Conservation (phyloP, 2,113 vertebrate genomes). For the Gorsachius goisagi region DNA sequence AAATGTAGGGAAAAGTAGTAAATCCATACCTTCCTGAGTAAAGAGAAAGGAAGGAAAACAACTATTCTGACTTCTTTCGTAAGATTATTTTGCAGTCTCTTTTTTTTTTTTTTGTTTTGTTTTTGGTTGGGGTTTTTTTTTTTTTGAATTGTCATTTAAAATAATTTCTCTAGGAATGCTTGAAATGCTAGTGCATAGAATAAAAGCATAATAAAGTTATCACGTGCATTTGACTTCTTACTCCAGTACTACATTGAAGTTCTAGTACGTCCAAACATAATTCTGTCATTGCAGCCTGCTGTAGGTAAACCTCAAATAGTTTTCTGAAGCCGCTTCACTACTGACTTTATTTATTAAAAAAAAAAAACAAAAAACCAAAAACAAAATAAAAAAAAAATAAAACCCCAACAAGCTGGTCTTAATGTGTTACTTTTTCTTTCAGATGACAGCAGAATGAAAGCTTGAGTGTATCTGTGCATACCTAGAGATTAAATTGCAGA, state of each 20-base stretch:
- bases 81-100: not conserved
- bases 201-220: not conserved
- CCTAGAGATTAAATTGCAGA: not conserved
- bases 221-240: not conserved
- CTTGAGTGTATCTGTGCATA: not conserved
- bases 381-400: not conserved
- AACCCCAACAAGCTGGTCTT: not conserved
- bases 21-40: not conserved
- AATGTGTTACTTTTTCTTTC: not conserved
- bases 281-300: not conserved
- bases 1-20: not conserved
- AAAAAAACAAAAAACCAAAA: too few species aligned
- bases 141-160: not conserved
- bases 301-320: not conserved
- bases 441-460: not conserved
- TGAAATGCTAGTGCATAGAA: not conserved
- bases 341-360: not conserved
- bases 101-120: not conserved
- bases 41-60: not conserved
- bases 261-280: not conserved
- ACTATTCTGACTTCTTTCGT: not conserved
- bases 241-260: not conserved
- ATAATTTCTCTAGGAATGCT: not conserved
- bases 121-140: not conserved
- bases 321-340: not conserved